Conservation (phyloP, 2,888 invertebrate species). For the Embidobia sp. region DNA sequence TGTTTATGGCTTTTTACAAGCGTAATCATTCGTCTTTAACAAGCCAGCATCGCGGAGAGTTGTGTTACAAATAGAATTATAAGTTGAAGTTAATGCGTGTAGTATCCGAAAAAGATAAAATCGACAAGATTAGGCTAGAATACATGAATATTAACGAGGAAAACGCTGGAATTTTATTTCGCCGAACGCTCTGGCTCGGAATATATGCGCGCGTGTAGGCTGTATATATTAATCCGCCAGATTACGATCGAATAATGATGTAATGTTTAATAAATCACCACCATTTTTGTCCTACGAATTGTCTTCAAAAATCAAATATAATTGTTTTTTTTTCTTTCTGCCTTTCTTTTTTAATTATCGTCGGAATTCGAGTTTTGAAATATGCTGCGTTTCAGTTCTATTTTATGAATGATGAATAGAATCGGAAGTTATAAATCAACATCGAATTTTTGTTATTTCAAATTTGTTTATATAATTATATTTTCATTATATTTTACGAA, state of each 20-base stretch:
- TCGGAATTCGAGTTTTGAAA: neutral
- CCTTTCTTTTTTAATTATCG: neutral
- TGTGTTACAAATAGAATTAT: conserved; percentile 65
- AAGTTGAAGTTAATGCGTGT: conserved; percentile 65
- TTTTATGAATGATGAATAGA: too few species aligned
- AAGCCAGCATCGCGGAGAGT: conserved; percentile 48
- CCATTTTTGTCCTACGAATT: conserved; percentile 15
- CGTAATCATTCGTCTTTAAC: conserved; percentile 66
- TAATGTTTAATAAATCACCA: conserved; percentile 54
- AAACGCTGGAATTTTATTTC: conserved; percentile 57
- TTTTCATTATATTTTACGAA: too few species aligned
- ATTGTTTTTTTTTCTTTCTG: conserved; percentile 28
- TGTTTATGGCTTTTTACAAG: conserved; percentile 65
- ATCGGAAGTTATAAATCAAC: too few species aligned
- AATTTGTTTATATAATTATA: too few species aligned
- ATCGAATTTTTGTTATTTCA: too few species aligned
- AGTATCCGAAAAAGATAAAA: conserved; percentile 65
- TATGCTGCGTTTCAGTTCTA: neutral
- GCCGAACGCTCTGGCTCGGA: conserved; percentile 12
- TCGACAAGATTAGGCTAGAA: conserved; percentile 65
- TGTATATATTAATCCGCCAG: conserved; percentile 56
- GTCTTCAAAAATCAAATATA: conserved; percentile 6
- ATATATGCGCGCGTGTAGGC: conserved; percentile 53
- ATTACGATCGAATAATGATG: conserved; percentile 61
- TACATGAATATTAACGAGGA: conserved; percentile 64